phyloP scores from a whole-genome alignment of 1,140 invertebrate species.

The Heliconius nattereri region DNA sequence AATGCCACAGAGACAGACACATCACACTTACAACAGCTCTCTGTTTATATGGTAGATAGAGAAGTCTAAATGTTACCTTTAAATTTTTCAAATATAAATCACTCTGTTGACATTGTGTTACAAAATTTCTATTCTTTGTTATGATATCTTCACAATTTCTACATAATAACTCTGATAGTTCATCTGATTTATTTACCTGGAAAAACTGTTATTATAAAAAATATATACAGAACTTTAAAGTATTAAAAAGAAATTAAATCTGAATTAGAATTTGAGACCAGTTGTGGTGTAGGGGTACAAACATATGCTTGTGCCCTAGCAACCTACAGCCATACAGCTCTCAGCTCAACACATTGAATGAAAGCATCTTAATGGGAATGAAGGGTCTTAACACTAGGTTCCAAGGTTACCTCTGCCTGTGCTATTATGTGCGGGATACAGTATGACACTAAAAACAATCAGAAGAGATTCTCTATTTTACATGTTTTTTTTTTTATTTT shows the following conservation, averaged over 20 bases:
- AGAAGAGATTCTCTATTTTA: too few relatives aligned
- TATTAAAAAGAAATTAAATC: too few relatives aligned
- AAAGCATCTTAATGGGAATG: background rate
- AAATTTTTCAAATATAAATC: constrained; percentile 16
- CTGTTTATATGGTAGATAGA: background rate
- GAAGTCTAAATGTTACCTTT: constrained; percentile 1
- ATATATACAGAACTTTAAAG: too few relatives aligned
- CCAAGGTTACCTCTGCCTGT: background rate
- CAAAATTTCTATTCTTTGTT: background rate
- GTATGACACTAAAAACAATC: too few relatives aligned
- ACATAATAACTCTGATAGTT: constrained; percentile 11
- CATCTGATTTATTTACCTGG: constrained; percentile 4
- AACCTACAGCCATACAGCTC: too few relatives aligned
- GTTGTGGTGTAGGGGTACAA: too few relatives aligned
- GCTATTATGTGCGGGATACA: background rate
- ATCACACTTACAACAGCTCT: too few relatives aligned
- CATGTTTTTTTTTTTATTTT: too few relatives aligned
- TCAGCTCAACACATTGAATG: too few relatives aligned
- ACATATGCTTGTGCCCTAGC: too few relatives aligned
- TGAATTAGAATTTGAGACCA: too few relatives aligned
- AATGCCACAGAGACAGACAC: too few relatives aligned
- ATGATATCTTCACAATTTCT: constrained; percentile 19
- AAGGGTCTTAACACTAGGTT: background rate
- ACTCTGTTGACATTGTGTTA: background rate
- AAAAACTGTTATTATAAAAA: background rate